These are phyloP conservation scores for Conus betulinus DNA, from an alignment of 1,140 invertebrate genomes.

Conservation along the genomic window DNA sequence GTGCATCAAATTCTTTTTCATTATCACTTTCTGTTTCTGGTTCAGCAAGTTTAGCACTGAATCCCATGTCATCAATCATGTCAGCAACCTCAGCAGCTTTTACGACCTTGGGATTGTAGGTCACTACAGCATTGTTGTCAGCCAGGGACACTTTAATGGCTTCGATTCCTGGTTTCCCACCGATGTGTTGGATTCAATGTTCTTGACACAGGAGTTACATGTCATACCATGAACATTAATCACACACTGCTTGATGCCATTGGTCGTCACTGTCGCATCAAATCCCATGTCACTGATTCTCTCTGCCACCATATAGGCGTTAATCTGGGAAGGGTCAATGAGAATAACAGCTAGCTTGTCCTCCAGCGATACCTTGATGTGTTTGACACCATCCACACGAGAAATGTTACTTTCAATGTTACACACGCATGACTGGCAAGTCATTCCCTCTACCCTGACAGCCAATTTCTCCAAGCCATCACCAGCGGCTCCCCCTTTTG, in stretches of 20 bases:
- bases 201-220: conserved; percentile 75
- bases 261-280: conserved; percentile 59
- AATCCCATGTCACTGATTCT: conserved; percentile 75
- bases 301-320: conserved; percentile 58
- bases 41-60: conserved; percentile 68
- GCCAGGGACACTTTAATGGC: conserved; percentile 68
- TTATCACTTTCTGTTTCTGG: conserved; percentile 57
- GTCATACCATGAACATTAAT: conserved; percentile 74
- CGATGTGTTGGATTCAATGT: conserved; percentile 70
- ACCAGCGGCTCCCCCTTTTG: not conserved
- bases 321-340: conserved; percentile 62
- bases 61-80: conserved; percentile 73
- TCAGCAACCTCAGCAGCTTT: conserved; percentile 59
- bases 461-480: conserved; percentile 12
- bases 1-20: conserved; percentile 32
- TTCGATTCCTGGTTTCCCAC: conserved; percentile 62
- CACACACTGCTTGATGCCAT: conserved; percentile 47
- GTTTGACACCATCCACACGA: conserved; percentile 63
- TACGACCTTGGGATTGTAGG: conserved; percentile 64
- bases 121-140: conserved; percentile 65
- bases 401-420: conserved; percentile 72
- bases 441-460: conserved; percentile 68
- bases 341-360: conserved; percentile 65
- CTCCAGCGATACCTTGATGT: conserved; percentile 69
- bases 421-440: conserved; percentile 74